A percentile compares a stretch with the other conserved stretches of the same genome.
phyloP scores from a whole-genome alignment of 2,113 vertebrate species.

The Phylloscopus whistleri region DNA sequence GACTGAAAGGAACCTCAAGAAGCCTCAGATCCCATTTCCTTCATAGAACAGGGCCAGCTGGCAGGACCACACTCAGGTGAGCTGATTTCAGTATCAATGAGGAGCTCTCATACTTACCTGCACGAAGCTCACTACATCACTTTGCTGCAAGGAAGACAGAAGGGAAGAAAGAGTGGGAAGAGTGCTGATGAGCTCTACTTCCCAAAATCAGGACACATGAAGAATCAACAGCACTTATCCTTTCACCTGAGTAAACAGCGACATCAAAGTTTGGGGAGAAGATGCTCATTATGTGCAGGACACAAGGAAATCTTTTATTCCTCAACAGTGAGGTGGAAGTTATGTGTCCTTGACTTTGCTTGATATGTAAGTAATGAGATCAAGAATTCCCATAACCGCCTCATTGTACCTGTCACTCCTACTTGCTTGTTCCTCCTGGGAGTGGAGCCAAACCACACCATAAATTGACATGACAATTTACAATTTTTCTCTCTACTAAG shows the following conservation, averaged over 20 bases:
- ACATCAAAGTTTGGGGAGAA: neutral
- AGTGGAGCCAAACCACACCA: neutral
- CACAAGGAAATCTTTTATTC: neutral
- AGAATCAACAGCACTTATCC: neutral
- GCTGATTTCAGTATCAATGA: neutral
- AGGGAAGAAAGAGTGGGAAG: rapidly evolving
- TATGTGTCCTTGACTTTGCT: neutral
- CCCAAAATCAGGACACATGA: neutral
- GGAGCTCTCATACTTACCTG: neutral
- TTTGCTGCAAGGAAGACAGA: neutral
- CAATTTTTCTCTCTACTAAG: neutral
- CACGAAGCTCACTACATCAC: neutral
- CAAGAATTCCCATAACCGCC: neutral
- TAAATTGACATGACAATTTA: neutral
- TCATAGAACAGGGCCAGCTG: neutral
- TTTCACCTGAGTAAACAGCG: neutral
- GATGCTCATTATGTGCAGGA: neutral
- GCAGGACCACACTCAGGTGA: neutral
- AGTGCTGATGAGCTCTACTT: neutral
- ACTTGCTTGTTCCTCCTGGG: neutral
- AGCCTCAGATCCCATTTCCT: neutral
- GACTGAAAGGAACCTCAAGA: neutral
- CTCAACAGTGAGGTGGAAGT: neutral
- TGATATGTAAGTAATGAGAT: neutral
- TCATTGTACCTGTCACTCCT: neutral